Percentiles rank a stretch among this genome's conserved stretches.
phyloP scores from a whole-genome alignment of 92 coral and sea anemone genomes.

The Zoanthus sansibaricus region DNA sequence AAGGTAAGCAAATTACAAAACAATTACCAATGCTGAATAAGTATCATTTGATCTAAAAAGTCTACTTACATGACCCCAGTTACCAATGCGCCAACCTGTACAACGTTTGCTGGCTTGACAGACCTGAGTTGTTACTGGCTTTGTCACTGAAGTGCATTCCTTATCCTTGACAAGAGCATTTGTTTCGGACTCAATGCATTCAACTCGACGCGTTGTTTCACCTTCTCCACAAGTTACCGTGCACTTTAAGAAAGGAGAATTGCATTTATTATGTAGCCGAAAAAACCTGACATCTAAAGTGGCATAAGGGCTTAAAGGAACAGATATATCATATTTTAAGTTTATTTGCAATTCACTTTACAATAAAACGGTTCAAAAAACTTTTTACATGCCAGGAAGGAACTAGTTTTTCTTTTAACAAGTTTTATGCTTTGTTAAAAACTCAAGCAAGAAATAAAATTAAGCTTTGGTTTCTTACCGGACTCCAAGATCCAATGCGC shows the following conservation, averaged over 20 bases:
- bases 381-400: no score
- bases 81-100: conserved; percentile 40
- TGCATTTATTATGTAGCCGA: background rate
- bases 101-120: conserved; percentile 34
- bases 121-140: conserved; percentile 22
- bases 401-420: no score
- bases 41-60: background rate
- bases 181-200: conserved; percentile 22
- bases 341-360: no score
- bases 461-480: background rate
- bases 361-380: no score
- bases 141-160: background rate
- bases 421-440: background rate
- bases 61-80: conserved; percentile 38
- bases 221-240: conserved; percentile 42
- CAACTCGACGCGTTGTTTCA: conserved; percentile 9
- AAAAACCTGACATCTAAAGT: no score
- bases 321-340: no score
- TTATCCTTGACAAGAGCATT: conserved; percentile 26
- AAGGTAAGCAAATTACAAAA: background rate
- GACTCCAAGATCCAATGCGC: conserved; percentile 24
- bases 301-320: no score
- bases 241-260: conserved; percentile 6
- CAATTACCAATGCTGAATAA: background rate
- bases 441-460: background rate